phyloP scores from a whole-genome alignment of 2,797 vertebrate species.

The Syndactyla subalaris region DNA sequence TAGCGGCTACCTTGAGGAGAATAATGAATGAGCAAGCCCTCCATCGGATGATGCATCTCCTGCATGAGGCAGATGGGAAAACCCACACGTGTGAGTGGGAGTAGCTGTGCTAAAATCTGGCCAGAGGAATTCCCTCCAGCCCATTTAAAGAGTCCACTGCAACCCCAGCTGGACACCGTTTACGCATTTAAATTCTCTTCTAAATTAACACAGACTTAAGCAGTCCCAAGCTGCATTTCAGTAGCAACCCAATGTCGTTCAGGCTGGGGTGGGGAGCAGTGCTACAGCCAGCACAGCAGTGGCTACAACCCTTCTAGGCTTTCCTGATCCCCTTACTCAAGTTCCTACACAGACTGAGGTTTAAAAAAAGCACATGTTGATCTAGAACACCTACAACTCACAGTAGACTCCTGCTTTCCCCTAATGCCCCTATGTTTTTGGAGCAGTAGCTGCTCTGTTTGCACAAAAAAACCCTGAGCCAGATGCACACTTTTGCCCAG shows the following conservation, averaged over 20 bases:
- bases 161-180: neutral
- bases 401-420: accelerated
- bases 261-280: neutral
- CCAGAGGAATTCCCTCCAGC: neutral
- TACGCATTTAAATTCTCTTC: neutral
- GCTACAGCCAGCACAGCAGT: neutral
- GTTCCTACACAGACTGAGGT: accelerated
- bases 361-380: neutral
- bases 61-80: neutral
- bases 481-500: neutral
- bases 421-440: accelerated
- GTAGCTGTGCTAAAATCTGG: neutral
- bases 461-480: neutral
- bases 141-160: neutral
- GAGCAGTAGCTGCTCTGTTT: neutral
- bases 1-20: neutral
- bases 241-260: neutral
- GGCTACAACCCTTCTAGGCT: neutral
- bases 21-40: accelerated
- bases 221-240: neutral
- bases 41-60: accelerated
- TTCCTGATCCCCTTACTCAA: neutral
- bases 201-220: neutral
- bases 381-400: neutral
- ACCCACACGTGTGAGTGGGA: accelerated